Evolutionary conservation across 2,113 vertebrate genomes (phyloP).

Genomic region (Trogon surrucura): DNA sequence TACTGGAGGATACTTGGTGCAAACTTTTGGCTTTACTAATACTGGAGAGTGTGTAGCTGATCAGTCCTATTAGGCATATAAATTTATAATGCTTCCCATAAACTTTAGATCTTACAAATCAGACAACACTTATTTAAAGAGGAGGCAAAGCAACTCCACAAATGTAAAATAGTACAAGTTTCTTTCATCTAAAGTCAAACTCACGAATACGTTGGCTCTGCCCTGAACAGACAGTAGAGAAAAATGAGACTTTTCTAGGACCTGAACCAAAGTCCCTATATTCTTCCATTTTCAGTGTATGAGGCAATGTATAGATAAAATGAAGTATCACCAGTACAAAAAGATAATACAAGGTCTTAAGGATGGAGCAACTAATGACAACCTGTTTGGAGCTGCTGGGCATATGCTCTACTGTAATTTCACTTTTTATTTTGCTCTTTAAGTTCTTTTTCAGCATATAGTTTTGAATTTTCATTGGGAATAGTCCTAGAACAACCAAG

Average conservation of each 20-base stretch:
- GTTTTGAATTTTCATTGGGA: background rate
- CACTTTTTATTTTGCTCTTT: background rate
- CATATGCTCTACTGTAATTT: background rate
- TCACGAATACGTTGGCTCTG: background rate
- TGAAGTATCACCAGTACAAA: background rate
- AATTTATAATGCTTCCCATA: background rate
- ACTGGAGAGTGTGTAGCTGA: background rate
- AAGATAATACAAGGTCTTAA: background rate
- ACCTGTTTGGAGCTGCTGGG: background rate
- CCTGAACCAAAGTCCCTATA: background rate
- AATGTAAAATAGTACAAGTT: background rate
- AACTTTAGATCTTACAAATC: background rate
- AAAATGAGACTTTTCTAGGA: background rate
- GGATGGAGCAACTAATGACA: background rate
- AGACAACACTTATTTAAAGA: background rate
- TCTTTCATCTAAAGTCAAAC: background rate
- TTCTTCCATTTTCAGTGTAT: background rate
- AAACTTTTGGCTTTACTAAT: background rate
- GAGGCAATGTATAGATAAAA: background rate
- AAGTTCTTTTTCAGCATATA: background rate
- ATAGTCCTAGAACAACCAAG: background rate
- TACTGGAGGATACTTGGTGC: background rate
- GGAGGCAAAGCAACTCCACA: background rate
- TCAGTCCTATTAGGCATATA: background rate
- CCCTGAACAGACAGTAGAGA: background rate